phyloP scores from a whole-genome alignment of 2,888 invertebrate species.

The Drosophila birchii region DNA sequence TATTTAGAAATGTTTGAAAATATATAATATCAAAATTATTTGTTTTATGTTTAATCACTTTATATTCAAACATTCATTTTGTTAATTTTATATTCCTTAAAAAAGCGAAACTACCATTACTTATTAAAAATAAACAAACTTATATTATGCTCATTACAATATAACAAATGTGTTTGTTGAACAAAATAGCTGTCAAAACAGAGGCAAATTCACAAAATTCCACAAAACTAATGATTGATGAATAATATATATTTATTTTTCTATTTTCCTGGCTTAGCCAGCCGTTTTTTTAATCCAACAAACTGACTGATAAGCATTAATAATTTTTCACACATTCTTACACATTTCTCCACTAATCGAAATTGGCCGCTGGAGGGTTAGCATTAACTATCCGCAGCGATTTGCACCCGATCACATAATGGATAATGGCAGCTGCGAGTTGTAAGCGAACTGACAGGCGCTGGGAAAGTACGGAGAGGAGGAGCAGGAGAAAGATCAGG shows the following conservation, averaged over 20 bases:
- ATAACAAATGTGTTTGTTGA: constrained; percentile 4
- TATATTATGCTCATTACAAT: neutral
- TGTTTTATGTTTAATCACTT: neutral
- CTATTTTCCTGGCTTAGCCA: neutral
- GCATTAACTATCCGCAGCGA: constrained; percentile 16
- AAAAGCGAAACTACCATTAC: neutral
- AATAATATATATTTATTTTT: neutral
- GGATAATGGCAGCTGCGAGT: constrained; percentile 49
- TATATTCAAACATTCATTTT: neutral
- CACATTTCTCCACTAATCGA: constrained; percentile 12
- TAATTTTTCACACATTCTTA: constrained; percentile 8
- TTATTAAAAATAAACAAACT: neutral
- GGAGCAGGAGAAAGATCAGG: constrained; percentile 9
- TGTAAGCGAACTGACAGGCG: constrained; percentile 37
- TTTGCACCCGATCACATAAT: constrained; percentile 49
- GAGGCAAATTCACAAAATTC: neutral
- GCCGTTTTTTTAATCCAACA: constrained; percentile 15
- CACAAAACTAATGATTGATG: neutral
- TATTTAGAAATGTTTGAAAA: neutral
- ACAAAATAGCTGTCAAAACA: constrained; percentile 30
- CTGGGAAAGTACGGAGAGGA: constrained; percentile 30
- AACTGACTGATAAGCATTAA: constrained; percentile 9
- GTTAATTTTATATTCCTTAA: neutral
- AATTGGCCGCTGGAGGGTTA: constrained; percentile 15
- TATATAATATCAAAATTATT: neutral